Evolutionary conservation across 2,113 vertebrate species (phyloP), one percentile per base, ranked within the genome.

Genomic region (Rhinoptilus africanus): DNA sequence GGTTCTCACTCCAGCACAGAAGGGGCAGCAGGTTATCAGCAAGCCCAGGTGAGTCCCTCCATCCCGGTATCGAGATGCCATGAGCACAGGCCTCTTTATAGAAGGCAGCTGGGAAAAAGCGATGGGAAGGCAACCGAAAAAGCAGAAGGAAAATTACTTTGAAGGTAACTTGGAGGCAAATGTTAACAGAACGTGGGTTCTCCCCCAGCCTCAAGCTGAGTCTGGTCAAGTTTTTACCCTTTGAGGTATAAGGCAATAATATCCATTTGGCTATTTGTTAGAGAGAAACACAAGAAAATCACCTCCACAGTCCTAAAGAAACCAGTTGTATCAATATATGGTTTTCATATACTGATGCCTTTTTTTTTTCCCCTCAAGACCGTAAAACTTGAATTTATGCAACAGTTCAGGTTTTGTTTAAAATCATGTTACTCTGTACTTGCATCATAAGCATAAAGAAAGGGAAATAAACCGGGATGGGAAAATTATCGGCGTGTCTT

Each of bases 361-460:
- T 50, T 37, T 23, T 37, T 59, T 48, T n/a, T 0, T 14, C 8
- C 8, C 32, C 15, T 85, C 43, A 7, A 23, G n/a, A 35, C 37
- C 75, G 18, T 56, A 68, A 64, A 63, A 67, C 78, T 79, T 85
- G 32, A 72, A 76, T 73, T 68, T 62, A 41, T 91, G 35, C 45
- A 43, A 35, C 32, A 64, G 28, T n/a, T 63, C 51, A 45, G 26
- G 37, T 77, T 91, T 89, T 86, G 22, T 85, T 96, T 85, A 71
- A 92, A 85, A 62, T 71, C 4, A 12, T 22, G 37, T 59, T 85
- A 62, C 85, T 86, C 30, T 1, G 23, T 56, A 74, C 4, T 64
- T 85, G 84, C 74, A 91, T 85, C 62, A 92, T 71, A 93, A 79
- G 23, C 66, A 71, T 14, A 94, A 86, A 76, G 74, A 97, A 95